Evolutionary conservation across 2,888 invertebrate genomes (phyloP).

Genomic region (Volucella zonaria): DNA sequence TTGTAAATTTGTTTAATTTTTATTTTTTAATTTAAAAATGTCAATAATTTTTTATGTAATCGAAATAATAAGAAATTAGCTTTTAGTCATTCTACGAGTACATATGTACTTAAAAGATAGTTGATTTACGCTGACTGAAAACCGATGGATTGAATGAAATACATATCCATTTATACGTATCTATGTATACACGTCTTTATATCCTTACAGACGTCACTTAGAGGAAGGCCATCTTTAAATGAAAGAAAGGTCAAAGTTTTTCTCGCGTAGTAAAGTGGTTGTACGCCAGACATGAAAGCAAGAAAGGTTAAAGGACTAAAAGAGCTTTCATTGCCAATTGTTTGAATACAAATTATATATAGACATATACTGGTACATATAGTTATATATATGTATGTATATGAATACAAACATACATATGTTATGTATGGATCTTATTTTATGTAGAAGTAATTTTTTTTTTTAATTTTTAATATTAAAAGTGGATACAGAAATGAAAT

Average conservation of each 20-base stretch:
- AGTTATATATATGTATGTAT: neutral
- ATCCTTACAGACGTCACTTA: slow-evolving; percentile 7
- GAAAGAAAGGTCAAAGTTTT: slow-evolving; percentile 66
- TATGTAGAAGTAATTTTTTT: slow-evolving; percentile 26
- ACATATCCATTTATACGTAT: no score
- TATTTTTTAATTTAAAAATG: no score
- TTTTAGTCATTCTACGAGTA: no score
- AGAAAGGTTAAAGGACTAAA: slow-evolving; percentile 61
- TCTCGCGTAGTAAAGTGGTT: slow-evolving; percentile 53
- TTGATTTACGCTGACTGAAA: neutral
- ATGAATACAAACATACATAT: slow-evolving; percentile 1
- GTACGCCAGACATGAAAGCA: slow-evolving; percentile 59
- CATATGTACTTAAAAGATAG: no score
- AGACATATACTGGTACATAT: no score
- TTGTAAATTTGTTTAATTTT: no score
- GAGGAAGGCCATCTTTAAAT: slow-evolving; percentile 43
- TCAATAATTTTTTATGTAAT: no score
- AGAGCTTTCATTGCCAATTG: slow-evolving; percentile 59
- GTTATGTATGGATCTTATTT: slow-evolving; percentile 5
- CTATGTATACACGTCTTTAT: neutral
- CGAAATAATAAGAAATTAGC: no score
- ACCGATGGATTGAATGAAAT: neutral
- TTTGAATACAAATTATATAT: neutral
- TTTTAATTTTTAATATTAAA: slow-evolving; percentile 48
- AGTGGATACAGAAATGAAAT: slow-evolving; percentile 17